Evolutionary conservation across 92 coral and sea anemone species (phyloP), one percentile per base, ranked within the genome.

Genomic region (Porites evermanni): DNA sequence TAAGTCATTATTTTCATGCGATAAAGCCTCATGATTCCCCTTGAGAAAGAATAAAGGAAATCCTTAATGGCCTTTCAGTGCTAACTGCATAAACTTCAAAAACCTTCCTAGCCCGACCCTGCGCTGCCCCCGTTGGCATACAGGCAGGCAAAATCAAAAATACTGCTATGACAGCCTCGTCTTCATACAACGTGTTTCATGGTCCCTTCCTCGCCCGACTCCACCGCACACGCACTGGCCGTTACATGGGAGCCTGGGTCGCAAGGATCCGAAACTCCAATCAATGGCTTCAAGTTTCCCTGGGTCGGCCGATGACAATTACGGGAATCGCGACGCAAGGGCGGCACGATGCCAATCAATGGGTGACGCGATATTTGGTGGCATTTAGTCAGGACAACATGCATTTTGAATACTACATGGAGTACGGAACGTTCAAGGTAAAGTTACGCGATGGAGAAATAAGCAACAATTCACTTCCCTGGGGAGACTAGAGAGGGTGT

Each of bases 271-370:
- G 89, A 19, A 91, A 93, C 77, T 88, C 86, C 78, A 86, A 91
- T 65, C 99, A 97, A 58, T 97, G 95, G 95, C 74, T 97, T 16
- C 98, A 97, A 87, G 77, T 97, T n/a, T 90, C 87, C 66, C 81
- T 91, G 60, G 94, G 96, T 51, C 87, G 88, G 63, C 87, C 93
- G 66, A 79, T 88, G 92, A 88, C 56, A 64, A 52, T 95, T 86
- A 95, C 89, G 0, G 95, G 91, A 56, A 89, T 95, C 12, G 91
- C 88, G 12, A 95, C 98, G 17, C 98, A 95, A 72, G 98, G 98
- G 56, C 88, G 96, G 29, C 90, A 90, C 16, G 95, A 95, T 29
- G 94, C 93, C 65, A 92, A 90, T 64, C 96, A 95, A 67, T 95
- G 94, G 94, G 98, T 95, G 65, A 90, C 67, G 72, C 72, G 88